Conservation (phyloP, 2,113 vertebrate genomes). For the Megaleporinus macrocephalus region DNA sequence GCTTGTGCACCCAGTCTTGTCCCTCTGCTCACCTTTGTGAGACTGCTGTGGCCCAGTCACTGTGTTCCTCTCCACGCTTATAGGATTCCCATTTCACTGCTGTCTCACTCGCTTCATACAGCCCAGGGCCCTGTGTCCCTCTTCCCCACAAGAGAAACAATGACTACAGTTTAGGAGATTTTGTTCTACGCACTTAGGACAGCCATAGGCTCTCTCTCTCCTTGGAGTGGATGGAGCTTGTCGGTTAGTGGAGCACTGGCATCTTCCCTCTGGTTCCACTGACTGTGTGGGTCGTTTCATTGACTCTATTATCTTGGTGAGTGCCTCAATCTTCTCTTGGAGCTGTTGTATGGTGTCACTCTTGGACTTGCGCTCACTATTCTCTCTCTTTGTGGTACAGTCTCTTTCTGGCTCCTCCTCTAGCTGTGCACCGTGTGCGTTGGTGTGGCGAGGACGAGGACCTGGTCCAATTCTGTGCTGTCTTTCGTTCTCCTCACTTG, state of each 20-base stretch:
- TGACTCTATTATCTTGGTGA: neutral
- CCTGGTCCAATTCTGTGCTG: no score
- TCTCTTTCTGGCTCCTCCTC: no score
- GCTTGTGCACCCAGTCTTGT: no score
- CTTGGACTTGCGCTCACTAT: neutral
- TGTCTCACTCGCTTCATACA: neutral
- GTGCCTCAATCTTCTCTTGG: neutral
- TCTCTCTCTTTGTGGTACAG: neutral
- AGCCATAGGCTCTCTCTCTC: neutral
- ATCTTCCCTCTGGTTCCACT: neutral
- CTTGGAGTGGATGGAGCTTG: neutral
- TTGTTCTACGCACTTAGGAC: neutral
- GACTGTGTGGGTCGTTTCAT: neutral
- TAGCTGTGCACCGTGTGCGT: no score
- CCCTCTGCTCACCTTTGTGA: neutral
- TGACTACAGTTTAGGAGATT: neutral
- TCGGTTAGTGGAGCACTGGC: neutral
- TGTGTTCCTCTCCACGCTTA: neutral
- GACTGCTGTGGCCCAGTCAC: neutral
- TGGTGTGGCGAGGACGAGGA: no score
- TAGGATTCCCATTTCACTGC: neutral
- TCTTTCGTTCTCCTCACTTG: no score
- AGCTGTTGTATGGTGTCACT: neutral
- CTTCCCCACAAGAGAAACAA: neutral
- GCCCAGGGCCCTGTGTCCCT: neutral